Evolutionary conservation across 2,888 invertebrate genomes (phyloP).

Genomic region (Pycnomerus fuliginosus): DNA sequence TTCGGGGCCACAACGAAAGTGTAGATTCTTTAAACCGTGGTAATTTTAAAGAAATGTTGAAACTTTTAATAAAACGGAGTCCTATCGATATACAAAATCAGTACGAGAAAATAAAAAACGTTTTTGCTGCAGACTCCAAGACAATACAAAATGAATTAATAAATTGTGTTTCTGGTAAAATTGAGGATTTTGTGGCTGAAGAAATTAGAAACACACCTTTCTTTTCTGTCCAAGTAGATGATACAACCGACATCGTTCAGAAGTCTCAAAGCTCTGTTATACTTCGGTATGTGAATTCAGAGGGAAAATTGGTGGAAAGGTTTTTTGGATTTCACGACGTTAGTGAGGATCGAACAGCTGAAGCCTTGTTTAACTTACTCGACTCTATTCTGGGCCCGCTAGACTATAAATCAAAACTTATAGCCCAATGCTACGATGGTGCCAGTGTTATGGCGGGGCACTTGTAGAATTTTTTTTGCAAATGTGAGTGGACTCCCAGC

Average conservation of each 20-base stretch:
- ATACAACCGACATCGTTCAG: slow-evolving; percentile 27
- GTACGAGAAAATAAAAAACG: slow-evolving; percentile 24
- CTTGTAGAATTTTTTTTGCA: slow-evolving; percentile 32
- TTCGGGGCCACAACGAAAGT: slow-evolving; percentile 16
- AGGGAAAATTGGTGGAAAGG: too few species aligned
- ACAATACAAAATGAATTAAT: slow-evolving; percentile 29
- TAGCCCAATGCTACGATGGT: slow-evolving; percentile 33
- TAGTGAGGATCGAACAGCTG: slow-evolving; percentile 19
- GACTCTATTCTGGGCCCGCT: slow-evolving; percentile 18
- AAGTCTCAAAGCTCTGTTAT: slow-evolving; percentile 27
- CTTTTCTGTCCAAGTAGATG: slow-evolving; percentile 30
- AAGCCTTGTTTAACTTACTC: slow-evolving; percentile 8
- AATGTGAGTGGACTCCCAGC: slow-evolving; percentile 23
- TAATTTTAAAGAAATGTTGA: slow-evolving; percentile 26
- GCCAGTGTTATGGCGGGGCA: slow-evolving; percentile 26
- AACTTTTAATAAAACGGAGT: slow-evolving; percentile 14
- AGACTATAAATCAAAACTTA: slow-evolving; percentile 24
- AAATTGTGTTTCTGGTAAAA: slow-evolving; percentile 27
- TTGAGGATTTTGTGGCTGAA: slow-evolving; percentile 21
- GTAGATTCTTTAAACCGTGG: slow-evolving; percentile 4
- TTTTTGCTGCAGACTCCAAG: slow-evolving; percentile 23
- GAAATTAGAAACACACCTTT: slow-evolving; percentile 23
- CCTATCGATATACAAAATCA: slow-evolving; percentile 23
- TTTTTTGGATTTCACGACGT: slow-evolving; percentile 33
- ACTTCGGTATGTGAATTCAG: slow-evolving; percentile 25